Percentiles rank a stretch among this genome's conserved stretches.
Evolutionary conservation across 2,888 invertebrate genomes (phyloP).

Genomic region (Melinopterus prodromus): DNA sequence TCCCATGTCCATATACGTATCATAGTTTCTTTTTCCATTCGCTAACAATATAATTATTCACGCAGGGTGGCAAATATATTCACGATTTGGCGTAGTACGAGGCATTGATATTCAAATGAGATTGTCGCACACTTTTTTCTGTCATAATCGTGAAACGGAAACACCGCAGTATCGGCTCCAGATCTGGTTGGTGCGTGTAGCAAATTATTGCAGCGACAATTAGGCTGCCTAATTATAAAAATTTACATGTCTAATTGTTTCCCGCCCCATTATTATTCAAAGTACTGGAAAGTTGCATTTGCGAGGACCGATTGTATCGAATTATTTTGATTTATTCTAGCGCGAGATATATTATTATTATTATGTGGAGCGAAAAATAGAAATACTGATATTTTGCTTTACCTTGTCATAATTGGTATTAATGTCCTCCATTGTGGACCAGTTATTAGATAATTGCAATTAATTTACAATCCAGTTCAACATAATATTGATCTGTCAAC

Average conservation of each 20-base stretch:
- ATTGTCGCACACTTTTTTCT: slow-evolving; percentile 4
- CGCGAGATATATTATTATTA: not conserved
- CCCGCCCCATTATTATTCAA: slow-evolving; percentile 4
- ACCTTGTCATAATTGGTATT: not conserved
- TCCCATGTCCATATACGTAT: too few relatives aligned
- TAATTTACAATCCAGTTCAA: not conserved
- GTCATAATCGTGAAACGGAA: not conserved
- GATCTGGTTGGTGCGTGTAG: not conserved
- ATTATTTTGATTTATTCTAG: not conserved
- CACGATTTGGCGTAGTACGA: not conserved
- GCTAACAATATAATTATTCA: not conserved
- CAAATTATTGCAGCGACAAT: not conserved
- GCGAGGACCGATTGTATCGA: not conserved
- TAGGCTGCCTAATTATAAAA: not conserved
- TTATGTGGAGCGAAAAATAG: not conserved
- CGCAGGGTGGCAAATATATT: not conserved
- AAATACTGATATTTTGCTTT: not conserved
- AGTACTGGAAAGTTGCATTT: not conserved
- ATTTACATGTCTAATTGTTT: not conserved
- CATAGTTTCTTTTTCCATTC: not conserved
- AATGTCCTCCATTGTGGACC: not conserved
- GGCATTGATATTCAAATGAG: not conserved
- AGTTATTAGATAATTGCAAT: not conserved
- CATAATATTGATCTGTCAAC: not conserved
- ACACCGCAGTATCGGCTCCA: not conserved